Percentiles rank a stretch among this genome's conserved stretches.
Evolutionary conservation across 2,113 vertebrate genomes (phyloP).

Genomic region (Chlorodrepanis virens): DNA sequence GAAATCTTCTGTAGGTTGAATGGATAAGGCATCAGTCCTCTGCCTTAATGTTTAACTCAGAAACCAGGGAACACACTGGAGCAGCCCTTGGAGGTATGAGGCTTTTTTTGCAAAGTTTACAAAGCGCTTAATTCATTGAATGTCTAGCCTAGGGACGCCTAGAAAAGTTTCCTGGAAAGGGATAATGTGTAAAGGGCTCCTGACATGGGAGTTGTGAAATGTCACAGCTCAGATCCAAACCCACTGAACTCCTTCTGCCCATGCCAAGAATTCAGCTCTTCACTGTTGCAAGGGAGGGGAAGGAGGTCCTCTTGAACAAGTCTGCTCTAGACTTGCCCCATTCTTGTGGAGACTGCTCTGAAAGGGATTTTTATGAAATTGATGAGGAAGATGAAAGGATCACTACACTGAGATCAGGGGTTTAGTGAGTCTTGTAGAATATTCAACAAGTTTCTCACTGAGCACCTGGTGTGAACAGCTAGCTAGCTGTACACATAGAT

Average conservation of each 20-base stretch:
- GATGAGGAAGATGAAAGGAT: not conserved
- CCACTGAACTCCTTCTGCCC: not conserved
- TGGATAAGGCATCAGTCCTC: not conserved
- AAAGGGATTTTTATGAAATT: not conserved
- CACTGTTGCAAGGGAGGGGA: not conserved
- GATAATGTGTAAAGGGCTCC: not conserved
- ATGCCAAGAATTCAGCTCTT: not conserved
- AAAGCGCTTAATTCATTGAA: not conserved
- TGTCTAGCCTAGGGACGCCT: not conserved
- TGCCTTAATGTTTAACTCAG: not conserved
- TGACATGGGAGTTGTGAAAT: not conserved
- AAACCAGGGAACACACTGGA: not conserved
- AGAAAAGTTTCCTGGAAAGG: not conserved
- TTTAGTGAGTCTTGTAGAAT: not conserved
- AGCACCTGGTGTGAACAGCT: not conserved
- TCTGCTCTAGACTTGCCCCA: not conserved
- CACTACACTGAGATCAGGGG: not conserved
- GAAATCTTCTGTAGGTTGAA: not conserved
- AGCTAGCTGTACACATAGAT: not conserved
- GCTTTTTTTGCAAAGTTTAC: not conserved
- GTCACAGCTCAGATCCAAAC: not conserved
- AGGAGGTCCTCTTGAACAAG: not conserved
- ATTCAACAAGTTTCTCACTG: not conserved
- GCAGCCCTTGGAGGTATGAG: rapidly evolving
- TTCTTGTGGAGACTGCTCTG: not conserved